phyloP scores from a whole-genome alignment of 1,140 invertebrate genomes.

The Tribolium madens region DNA sequence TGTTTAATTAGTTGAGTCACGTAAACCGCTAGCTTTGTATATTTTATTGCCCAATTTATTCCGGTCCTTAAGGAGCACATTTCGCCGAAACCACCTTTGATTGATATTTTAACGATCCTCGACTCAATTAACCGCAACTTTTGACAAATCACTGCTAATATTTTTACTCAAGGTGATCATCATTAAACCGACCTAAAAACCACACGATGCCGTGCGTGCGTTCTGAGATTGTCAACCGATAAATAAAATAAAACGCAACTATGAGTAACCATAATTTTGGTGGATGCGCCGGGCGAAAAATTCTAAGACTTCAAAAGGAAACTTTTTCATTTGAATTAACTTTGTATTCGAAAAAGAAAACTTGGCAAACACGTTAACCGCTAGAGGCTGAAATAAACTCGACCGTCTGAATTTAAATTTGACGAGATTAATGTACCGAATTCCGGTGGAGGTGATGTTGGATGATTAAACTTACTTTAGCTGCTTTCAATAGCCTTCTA shows the following conservation, averaged over 20 bases:
- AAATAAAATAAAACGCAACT: slow-evolving; percentile 1
- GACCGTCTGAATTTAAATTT: slow-evolving; percentile 41
- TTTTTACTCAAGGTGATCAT: slow-evolving; percentile 6
- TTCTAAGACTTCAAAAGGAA: background rate
- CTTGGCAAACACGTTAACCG: slow-evolving; percentile 11
- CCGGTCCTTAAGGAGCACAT: slow-evolving; percentile 7
- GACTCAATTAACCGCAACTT: background rate
- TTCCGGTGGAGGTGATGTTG: background rate
- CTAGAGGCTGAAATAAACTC: slow-evolving; percentile 6
- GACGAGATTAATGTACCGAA: slow-evolving; percentile 41
- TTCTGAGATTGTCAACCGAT: background rate
- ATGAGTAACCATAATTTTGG: background rate
- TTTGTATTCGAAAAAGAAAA: slow-evolving; percentile 8
- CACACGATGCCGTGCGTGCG: background rate
- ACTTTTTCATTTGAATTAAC: slow-evolving; percentile 25
- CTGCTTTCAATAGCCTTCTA: background rate
- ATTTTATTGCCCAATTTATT: slow-evolving; percentile 40
- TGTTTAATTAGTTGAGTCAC: slow-evolving; percentile 43
- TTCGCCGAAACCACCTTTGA: background rate
- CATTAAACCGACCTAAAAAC: background rate
- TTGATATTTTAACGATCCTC: slow-evolving; percentile 29
- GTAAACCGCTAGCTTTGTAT: slow-evolving; percentile 31
- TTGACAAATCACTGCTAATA: background rate
- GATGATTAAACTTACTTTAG: background rate
- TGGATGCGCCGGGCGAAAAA: background rate